Conservation (phyloP, 2,888 invertebrate species). For the Trichopria drosophilae region DNA sequence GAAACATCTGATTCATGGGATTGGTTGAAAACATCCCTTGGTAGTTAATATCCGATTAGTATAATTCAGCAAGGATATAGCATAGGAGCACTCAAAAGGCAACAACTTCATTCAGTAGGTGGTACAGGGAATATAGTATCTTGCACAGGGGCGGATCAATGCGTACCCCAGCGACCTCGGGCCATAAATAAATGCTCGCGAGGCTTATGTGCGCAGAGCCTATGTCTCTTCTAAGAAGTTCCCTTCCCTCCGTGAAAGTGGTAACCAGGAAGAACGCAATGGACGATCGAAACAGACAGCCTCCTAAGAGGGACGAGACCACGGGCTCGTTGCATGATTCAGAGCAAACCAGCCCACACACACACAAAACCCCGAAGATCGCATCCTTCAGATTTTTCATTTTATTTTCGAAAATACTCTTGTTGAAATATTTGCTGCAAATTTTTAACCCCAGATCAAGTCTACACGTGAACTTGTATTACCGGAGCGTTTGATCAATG, state of each 20-base stretch:
- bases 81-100: constrained; percentile 29
- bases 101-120: constrained; percentile 51
- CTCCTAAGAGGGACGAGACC: constrained; percentile 41
- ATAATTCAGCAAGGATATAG: too few relatives aligned
- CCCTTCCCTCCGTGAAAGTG: constrained; percentile 33
- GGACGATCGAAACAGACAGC: constrained; percentile 56
- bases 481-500: too few relatives aligned
- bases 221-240: constrained; percentile 36
- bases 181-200: constrained; percentile 57
- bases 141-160: constrained; percentile 51
- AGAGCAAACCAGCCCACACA: too few relatives aligned
- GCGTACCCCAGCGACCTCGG: constrained; percentile 54
- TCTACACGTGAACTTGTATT: too few relatives aligned
- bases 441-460: too few relatives aligned
- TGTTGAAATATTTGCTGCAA: too few relatives aligned
- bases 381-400: too few relatives aligned
- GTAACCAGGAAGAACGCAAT: constrained; percentile 52
- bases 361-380: too few relatives aligned
- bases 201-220: constrained; percentile 45
- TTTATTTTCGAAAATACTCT: too few relatives aligned
- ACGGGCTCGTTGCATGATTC: constrained; percentile 48
- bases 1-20: too few relatives aligned
- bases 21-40: too few relatives aligned
- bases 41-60: too few relatives aligned
- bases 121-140: constrained; percentile 46